Evolutionary conservation across 2,113 vertebrate genomes (phyloP), one percentile per base, ranked within the genome.

Genomic region (Psettodes erumei): DNA sequence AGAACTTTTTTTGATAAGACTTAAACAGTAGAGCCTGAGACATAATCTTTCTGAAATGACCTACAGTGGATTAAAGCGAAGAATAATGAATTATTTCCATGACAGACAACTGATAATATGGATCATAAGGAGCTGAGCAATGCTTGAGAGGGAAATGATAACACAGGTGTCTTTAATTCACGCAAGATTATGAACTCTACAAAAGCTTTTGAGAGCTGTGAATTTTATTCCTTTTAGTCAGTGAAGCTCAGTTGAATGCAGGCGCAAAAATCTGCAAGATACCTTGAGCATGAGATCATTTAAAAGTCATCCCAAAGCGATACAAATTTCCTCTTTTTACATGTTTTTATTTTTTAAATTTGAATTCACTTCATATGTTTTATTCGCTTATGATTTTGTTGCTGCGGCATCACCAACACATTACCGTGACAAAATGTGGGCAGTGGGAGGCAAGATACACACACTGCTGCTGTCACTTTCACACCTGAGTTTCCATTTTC

Each of bases 361-460:
- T 79, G 13, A 25, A 65, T 80, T 48, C 19, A 61, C 10, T 71
- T 51, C 69, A 23, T 79, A 7, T 84, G 38, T 75, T 93, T 77
- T 27, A 16, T 61, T 42, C 5, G 18, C 37, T 37, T 67, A 67
- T 91, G 19, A 84, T 89, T 91, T 53, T 53, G 6, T 35, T 25
- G 2, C 53, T 85, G 13, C 72, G 75, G 5, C 54, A 84, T 58
- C 28, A 63, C 8, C 56, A 72, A 62, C 95, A 95, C 94, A 93
- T 95, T 96, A 95, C 96, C 96, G 96, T 94, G 95, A 92, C 81
- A 38, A 63, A 18, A 15, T 6, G 8, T 28, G 77, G 79, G 89
- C 84, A 83, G 69, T 6, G 74, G 83, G 91, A 63, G 1, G 40
- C 78, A 89, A 91, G 89, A 84, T 92, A 60, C 72, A 64, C 90